Evolutionary conservation across 2,113 vertebrate species (phyloP), one percentile per base, ranked within the genome.

Genomic region (Alethe diademata): DNA sequence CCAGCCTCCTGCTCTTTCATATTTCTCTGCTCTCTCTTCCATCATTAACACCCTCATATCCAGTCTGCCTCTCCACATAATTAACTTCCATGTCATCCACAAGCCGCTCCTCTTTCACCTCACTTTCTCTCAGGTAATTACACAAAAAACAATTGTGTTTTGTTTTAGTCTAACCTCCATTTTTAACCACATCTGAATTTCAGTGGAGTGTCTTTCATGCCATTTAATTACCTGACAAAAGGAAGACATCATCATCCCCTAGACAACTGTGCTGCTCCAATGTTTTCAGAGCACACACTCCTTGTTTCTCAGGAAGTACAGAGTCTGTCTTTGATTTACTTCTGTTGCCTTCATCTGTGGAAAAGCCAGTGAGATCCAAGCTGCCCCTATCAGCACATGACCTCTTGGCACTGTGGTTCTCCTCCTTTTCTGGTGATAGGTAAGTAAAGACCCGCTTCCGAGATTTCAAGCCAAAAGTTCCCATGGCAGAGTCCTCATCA

Each of bases 221-320:
- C 42, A 45, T n/a, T 71, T 70, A 60, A 45, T 97, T 97, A 98
- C 98, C 97, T 87, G 98, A 92, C 36, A 92, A 31, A 86, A 57
- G 54, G n/a, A 98, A 98, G 25, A 96, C 96, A 8, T 97, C 93
- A 0, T 97, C 95, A 2, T 97, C 97, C 33, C 92, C 97, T 4
- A 9, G 11, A 57, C 51, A 87, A 45, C 65, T 25, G 4, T 45
- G 78, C 62, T 31, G 93, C 14, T 54, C 75, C n/a, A 29, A 33
- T 6, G 75, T 71, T 31, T 58, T 2, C 1, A 71, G 20, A 0
- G 56, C 88, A 47, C 94, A 78, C 0, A 8, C 19, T 51, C 56
- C 88, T 64, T 51, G n/a, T 31, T 88, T 93, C 62, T 96, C 91
- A 47, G 74, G 42, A 61, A 76, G 38, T 8, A 62, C 0, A 62